These are phyloP conservation scores for Phyllotreta cruciferae DNA, from an alignment of 2,888 invertebrate genomes.

Conservation along the genomic window DNA sequence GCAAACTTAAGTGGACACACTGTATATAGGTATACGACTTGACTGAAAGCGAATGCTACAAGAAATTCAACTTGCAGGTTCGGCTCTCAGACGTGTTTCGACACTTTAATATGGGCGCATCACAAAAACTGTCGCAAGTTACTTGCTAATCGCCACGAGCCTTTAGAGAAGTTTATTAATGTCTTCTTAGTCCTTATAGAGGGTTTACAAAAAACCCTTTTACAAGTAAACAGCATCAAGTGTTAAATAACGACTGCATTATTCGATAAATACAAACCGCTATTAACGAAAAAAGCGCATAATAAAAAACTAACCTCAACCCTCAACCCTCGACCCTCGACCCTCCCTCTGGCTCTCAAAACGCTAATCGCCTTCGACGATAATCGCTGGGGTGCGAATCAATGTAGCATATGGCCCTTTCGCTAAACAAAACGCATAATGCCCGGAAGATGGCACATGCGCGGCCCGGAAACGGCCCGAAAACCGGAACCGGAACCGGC, in stretches of 20 bases:
- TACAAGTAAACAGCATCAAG: slow-evolving; percentile 1
- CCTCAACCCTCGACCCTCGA: neutral
- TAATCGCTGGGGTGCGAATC: slow-evolving; percentile 46
- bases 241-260: slow-evolving; percentile 36
- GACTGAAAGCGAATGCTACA: too few relatives aligned
- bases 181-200: too few relatives aligned
- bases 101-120: too few relatives aligned
- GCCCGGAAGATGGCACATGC: slow-evolving; percentile 54
- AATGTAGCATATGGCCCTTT: slow-evolving; percentile 49
- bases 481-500: slow-evolving; percentile 42
- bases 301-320: slow-evolving; percentile 15
- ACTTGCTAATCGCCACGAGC: too few relatives aligned
- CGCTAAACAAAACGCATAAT: slow-evolving; percentile 46
- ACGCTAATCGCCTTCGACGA: slow-evolving; percentile 41
- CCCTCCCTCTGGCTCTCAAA: neutral
- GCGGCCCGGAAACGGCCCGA: slow-evolving; percentile 41
- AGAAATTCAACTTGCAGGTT: too few relatives aligned
- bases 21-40: too few relatives aligned
- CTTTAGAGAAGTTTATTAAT: too few relatives aligned
- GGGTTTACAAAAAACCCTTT: slow-evolving; percentile 10
- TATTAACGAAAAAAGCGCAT: slow-evolving; percentile 36
- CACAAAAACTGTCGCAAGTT: too few relatives aligned
- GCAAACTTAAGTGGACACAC: too few relatives aligned
- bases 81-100: too few relatives aligned
- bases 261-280: slow-evolving; percentile 32